Evolutionary conservation across 1,140 invertebrate species (phyloP).

Genomic region (Drosophila ambigua): DNA sequence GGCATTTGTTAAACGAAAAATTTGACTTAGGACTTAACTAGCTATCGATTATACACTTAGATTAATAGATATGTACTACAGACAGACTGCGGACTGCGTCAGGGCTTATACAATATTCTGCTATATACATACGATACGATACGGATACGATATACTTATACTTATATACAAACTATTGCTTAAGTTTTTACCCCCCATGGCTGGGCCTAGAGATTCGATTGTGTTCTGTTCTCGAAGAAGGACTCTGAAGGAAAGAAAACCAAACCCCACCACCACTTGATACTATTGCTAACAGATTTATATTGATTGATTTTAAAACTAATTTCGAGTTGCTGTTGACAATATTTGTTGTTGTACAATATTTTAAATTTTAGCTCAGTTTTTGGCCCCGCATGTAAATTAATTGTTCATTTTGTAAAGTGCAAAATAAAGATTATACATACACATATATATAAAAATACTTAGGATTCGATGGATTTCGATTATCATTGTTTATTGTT

Average conservation of each 20-base stretch:
- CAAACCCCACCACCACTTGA: slow-evolving; percentile 8
- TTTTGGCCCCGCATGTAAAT: not conserved
- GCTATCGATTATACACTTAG: slow-evolving; percentile 46
- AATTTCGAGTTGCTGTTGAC: slow-evolving; percentile 25
- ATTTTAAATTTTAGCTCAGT: slow-evolving; percentile 6
- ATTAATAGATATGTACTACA: slow-evolving; percentile 56
- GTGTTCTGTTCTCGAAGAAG: slow-evolving; percentile 15
- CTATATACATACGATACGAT: slow-evolving; percentile 44
- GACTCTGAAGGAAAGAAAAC: not conserved
- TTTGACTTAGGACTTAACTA: slow-evolving; percentile 38
- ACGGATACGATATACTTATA: slow-evolving; percentile 11
- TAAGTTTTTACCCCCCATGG: slow-evolving; percentile 17
- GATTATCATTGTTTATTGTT: slow-evolving; percentile 28
- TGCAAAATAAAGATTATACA: slow-evolving; percentile 12
- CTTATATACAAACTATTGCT: slow-evolving; percentile 34
- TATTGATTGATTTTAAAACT: slow-evolving; percentile 10
- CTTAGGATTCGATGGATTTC: not conserved
- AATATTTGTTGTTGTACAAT: slow-evolving; percentile 15
- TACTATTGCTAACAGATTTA: slow-evolving; percentile 18
- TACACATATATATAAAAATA: slow-evolving; percentile 5
- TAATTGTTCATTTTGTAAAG: slow-evolving; percentile 32
- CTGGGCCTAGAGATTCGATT: slow-evolving; percentile 14
- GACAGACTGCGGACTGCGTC: slow-evolving; percentile 76
- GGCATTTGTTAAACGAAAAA: slow-evolving; percentile 58
- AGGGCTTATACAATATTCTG: slow-evolving; percentile 75